Percentiles rank a stretch among this genome's conserved stretches.
Evolutionary conservation across 53 echinoderm and acorn worm species (phyloP).

Genomic region (Zoroaster sp.): DNA sequence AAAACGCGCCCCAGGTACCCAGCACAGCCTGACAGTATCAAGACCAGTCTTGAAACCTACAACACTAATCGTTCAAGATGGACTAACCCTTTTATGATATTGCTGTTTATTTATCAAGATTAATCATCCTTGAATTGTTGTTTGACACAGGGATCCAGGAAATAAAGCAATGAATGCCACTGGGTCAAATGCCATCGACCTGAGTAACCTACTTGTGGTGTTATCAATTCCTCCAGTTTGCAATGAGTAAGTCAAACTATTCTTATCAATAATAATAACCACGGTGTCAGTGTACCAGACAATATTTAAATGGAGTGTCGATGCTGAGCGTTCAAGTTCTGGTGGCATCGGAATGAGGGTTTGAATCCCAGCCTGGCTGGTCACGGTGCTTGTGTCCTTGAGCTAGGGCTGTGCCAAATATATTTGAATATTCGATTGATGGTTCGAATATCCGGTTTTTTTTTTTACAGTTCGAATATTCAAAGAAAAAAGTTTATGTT

Average conservation of each 20-base stretch:
- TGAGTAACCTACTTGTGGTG: conserved; percentile 69
- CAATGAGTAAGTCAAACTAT: conserved; percentile 71
- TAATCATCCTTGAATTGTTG: not conserved
- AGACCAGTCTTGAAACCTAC: too few species aligned
- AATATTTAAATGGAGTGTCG: not conserved
- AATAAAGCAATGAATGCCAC: conserved; percentile 84
- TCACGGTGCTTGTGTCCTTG: too few species aligned
- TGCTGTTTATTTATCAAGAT: not conserved
- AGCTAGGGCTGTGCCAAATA: too few species aligned
- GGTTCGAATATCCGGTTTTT: too few species aligned
- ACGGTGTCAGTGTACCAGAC: not conserved
- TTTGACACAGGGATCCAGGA: conserved; percentile 75
- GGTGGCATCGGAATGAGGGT: too few species aligned
- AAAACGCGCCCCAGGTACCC: too few species aligned
- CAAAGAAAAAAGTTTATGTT: too few species aligned
- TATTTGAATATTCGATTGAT: not conserved
- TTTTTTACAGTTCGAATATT: too few species aligned
- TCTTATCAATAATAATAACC: not conserved
- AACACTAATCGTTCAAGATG: too few species aligned
- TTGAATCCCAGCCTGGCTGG: too few species aligned
- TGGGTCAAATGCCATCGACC: conserved; percentile 76
- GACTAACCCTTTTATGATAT: not conserved
- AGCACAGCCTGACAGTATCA: too few species aligned
- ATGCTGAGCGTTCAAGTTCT: too few species aligned
- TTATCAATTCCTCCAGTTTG: conserved; percentile 76